Conservation (phyloP, 2,888 invertebrate species). For the Anodontia alba region DNA sequence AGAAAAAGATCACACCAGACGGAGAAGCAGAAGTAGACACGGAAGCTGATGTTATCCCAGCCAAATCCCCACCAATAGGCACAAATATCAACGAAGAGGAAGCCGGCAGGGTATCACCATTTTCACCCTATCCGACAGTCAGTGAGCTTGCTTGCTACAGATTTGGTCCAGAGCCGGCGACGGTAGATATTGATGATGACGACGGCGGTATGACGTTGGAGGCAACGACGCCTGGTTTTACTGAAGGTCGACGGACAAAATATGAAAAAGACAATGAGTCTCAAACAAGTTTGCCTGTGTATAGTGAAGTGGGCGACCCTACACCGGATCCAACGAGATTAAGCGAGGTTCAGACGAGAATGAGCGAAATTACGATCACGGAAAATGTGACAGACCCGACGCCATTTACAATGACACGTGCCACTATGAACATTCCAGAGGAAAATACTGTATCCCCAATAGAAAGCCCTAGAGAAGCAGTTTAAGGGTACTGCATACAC, state of each 20-base stretch:
- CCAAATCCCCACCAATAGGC: constrained; percentile 56
- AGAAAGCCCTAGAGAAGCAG: constrained; percentile 36
- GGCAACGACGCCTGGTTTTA: constrained; percentile 61
- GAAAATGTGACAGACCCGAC: constrained; percentile 47
- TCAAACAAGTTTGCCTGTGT: constrained; percentile 59
- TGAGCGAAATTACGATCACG: constrained; percentile 52
- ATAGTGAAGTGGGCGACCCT: constrained; percentile 63
- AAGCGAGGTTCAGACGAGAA: constrained; percentile 58
- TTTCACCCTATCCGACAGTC: constrained; percentile 64
- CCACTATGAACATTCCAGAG: constrained; percentile 62
- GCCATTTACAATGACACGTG: constrained; percentile 61
- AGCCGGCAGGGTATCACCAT: constrained; percentile 57
- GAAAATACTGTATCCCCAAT: constrained; percentile 56
- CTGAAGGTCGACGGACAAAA: constrained; percentile 55
- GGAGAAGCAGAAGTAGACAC: not conserved
- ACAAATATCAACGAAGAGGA: constrained; percentile 46
- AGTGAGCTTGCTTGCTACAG: constrained; percentile 63
- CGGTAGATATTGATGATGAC: constrained; percentile 58
- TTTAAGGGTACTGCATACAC: not conserved
- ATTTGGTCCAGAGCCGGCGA: constrained; percentile 60
- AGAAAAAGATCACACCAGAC: constrained; percentile 44
- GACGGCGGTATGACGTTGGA: constrained; percentile 60
- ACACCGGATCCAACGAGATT: constrained; percentile 66
- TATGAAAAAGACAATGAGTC: constrained; percentile 56
- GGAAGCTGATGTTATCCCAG: constrained; percentile 36